These are phyloP conservation scores for Enteromius radiatus DNA, from an alignment of 2,797 vertebrate genomes.

Conservation along the genomic window DNA sequence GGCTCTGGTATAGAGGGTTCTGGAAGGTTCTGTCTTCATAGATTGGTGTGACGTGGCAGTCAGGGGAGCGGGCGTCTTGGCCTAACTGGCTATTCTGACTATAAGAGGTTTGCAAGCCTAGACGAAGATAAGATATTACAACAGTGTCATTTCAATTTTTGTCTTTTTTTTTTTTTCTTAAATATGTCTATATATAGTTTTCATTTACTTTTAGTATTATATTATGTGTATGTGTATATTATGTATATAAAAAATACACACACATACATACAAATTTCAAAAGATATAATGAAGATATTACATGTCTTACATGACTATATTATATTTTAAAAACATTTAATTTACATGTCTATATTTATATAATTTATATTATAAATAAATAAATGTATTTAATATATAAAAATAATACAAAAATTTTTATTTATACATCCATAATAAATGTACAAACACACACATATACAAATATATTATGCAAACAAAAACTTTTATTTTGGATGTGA, in stretches of 20 bases:
- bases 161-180: neutral
- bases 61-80: slow-evolving; percentile 89
- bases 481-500: neutral
- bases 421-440: too few species aligned
- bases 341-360: too few species aligned
- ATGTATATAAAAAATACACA: neutral
- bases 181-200: neutral
- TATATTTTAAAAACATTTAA: too few species aligned
- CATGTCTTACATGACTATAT: too few species aligned
- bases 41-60: slow-evolving; percentile 92
- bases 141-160: neutral
- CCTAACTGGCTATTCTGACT: slow-evolving; percentile 90
- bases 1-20: slow-evolving; percentile 92
- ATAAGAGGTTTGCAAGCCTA: slow-evolving; percentile 94
- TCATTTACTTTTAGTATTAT: neutral
- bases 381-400: too few species aligned
- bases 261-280: neutral
- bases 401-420: too few species aligned
- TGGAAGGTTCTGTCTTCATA: slow-evolving; percentile 94
- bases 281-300: too few species aligned
- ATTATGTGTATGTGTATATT: neutral
- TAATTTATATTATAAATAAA: too few species aligned
- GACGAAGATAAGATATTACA: neutral
- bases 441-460: too few species aligned
- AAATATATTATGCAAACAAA: neutral